Conservation (phyloP, 2,888 invertebrate genomes). For the Julus scandinavius region DNA sequence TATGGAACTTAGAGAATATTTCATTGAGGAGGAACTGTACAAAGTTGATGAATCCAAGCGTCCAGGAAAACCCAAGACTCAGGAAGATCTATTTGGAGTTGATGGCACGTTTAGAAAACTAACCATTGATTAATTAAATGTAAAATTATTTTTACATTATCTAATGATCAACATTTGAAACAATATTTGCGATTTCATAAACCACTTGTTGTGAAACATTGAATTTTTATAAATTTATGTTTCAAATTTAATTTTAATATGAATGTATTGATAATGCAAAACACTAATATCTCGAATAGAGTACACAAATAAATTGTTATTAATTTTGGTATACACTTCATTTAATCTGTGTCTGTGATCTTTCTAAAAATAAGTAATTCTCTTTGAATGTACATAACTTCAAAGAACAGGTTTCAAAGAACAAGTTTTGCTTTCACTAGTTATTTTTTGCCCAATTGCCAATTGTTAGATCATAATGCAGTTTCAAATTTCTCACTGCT, state of each 20-base stretch:
- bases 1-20: constrained; percentile 68
- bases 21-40: constrained; percentile 68
- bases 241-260: not conserved
- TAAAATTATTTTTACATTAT: not conserved
- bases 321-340: no score
- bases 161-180: not conserved
- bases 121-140: constrained; percentile 70
- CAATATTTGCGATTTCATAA: not conserved
- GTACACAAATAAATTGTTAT: no score
- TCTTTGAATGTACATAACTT: no score
- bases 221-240: not conserved
- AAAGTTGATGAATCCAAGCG: constrained; percentile 80
- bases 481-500: no score
- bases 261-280: no score
- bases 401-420: no score
- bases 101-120: constrained; percentile 89
- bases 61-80: constrained; percentile 79
- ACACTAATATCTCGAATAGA: not conserved
- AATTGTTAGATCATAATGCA: no score
- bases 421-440: no score
- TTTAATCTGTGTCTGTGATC: no score
- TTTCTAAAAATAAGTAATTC: no score
- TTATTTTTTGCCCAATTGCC: no score
- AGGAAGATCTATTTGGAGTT: constrained; percentile 87
- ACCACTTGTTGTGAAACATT: no score